Percentiles rank a stretch among this genome's conserved stretches.
These are phyloP conservation scores for Falco cherrug DNA, from an alignment of 2,797 vertebrate species.

Conservation along the genomic window DNA sequence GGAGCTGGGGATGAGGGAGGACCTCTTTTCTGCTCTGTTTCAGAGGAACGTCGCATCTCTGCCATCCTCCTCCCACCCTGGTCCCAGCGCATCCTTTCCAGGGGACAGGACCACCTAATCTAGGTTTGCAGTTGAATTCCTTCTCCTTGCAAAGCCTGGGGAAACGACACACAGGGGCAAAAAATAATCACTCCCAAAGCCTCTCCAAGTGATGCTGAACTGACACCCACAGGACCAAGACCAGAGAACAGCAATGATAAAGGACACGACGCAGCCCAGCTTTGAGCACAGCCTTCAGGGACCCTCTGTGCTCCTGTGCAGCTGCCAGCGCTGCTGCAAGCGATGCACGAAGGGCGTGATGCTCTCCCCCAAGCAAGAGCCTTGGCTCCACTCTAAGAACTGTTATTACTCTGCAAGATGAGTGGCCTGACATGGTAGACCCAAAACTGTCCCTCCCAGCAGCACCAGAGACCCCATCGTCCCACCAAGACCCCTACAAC, in stretches of 20 bases:
- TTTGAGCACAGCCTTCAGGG: not conserved
- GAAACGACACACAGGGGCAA: not conserved
- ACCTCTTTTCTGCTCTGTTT: not conserved
- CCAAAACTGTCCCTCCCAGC: not conserved
- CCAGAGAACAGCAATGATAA: fast-evolving
- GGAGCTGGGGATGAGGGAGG: not conserved
- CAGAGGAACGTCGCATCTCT: not conserved
- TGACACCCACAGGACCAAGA: fast-evolving
- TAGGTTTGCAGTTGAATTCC: not conserved
- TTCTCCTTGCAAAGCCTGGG: not conserved
- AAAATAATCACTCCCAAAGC: not conserved
- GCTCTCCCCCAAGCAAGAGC: not conserved
- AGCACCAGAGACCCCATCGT: not conserved
- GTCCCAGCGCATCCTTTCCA: not conserved
- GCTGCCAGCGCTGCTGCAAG: not conserved
- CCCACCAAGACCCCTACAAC: not conserved
- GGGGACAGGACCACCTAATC: not conserved
- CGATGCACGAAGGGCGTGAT: fast-evolving
- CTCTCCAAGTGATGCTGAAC: not conserved
- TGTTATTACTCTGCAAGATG: too few species aligned
- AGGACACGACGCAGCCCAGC: not conserved
- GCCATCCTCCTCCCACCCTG: not conserved
- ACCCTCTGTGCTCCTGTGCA: not conserved
- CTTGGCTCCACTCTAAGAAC: not conserved
- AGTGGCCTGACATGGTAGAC: not conserved